Evolutionary conservation across 2,888 invertebrate genomes (phyloP), one percentile per base, ranked within the genome.

Genomic region (Scaptomyza tumidula): DNA sequence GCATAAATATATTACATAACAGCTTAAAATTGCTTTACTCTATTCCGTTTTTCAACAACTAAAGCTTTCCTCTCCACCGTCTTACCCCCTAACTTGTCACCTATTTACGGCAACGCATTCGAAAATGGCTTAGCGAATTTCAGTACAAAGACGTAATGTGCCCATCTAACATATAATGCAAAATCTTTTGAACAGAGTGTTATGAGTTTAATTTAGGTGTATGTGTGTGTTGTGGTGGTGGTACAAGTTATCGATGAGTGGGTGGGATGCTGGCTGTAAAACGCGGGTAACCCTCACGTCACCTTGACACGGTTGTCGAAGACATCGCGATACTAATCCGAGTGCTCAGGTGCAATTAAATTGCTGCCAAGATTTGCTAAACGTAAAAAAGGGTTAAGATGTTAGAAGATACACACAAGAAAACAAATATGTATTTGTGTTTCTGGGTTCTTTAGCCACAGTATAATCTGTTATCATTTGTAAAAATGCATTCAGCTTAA

Each of bases 331-430:
- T 80, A 74, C 78, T 84, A 75, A 83, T 65, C 68, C 79, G 41
- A 75, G 76, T 82, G 75, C 86, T 75, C 89, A 89, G 86, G 89
- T 89, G 86, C 82, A 86, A 82, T 78, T 87, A 77, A 85, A 82
- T 85, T 87, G 89, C 80, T 86, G 86, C 87, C 86, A 86, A 87
- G 80, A 88, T 86, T 86, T 86, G 74, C 61, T 73, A 74, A 65
- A 37, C 57, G 29, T 35, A 44, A 53, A 59, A 52, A 49, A n/a
- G 27, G 5, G 16, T 10, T 13, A 29, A 43, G 11, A 24, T 14
- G 13, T 19, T 13, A 31, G 50, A 43, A 37, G 16, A 31, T 48
- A 9, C 31, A 46, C 46, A 46, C 35, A 33, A 24, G 14, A 37
- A 37, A 31, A 45, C 2, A 33, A 3, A 35, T 33, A 11, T 13